Conservation (phyloP, 2,888 invertebrate genomes). For the Drosophila suboccidentalis region DNA sequence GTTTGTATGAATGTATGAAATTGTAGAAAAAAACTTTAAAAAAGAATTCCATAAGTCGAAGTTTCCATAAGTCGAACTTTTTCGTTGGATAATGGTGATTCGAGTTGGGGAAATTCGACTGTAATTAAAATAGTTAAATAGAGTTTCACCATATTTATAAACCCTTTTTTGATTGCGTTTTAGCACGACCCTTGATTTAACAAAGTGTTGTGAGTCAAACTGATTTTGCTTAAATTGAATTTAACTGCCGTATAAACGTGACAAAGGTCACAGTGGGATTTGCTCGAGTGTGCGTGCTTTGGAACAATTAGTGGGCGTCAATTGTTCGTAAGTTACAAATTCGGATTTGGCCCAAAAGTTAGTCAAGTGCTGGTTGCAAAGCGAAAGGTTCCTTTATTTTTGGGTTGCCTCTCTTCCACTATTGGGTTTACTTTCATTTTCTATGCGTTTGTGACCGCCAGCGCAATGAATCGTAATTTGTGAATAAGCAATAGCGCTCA, state of each 20-base stretch:
- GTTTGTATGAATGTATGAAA: no score
- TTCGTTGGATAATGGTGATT: no score
- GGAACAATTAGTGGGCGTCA: conserved; percentile 39
- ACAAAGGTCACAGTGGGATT: neutral
- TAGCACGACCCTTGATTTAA: neutral
- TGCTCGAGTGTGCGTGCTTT: conserved; percentile 26
- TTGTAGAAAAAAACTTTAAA: no score
- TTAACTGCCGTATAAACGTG: neutral
- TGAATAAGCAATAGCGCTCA: conserved; percentile 1
- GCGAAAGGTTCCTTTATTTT: neutral
- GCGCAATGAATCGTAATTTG: neutral
- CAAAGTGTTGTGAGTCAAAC: neutral
- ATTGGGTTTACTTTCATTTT: conserved; percentile 5
- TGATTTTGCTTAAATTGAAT: neutral
- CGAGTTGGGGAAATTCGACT: no score
- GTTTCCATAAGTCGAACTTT: no score
- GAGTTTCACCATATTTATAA: neutral
- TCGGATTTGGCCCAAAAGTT: conserved; percentile 19
- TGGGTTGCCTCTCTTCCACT: neutral
- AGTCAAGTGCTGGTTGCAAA: neutral
- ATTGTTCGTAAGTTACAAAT: conserved; percentile 3
- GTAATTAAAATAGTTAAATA: neutral
- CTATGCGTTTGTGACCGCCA: neutral
- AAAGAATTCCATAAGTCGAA: no score
- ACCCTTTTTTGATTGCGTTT: neutral